Conservation (phyloP, 2,797 vertebrate species). For the Sparidentex hasta region DNA sequence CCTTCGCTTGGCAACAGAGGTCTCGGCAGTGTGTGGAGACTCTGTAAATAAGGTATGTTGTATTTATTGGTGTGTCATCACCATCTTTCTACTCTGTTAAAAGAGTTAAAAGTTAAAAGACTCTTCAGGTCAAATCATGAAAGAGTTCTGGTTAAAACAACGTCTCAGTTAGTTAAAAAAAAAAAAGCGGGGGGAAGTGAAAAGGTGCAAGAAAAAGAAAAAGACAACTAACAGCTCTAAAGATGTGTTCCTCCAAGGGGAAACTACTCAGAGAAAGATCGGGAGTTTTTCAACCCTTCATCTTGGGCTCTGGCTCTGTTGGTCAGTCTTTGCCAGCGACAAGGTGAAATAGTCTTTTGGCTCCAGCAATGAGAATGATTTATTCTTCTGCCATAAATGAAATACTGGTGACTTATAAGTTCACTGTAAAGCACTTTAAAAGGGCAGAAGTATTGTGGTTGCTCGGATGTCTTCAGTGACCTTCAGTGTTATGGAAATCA, state of each 20-base stretch:
- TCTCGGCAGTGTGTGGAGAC: not conserved
- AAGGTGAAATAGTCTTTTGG: not conserved
- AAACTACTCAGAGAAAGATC: not conserved
- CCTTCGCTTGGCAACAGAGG: not conserved
- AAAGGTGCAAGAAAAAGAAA: not conserved
- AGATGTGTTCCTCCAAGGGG: conserved; percentile 27
- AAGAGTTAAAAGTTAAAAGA: conserved; percentile 3
- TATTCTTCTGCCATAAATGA: not conserved
- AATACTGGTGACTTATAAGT: not conserved
- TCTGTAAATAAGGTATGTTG: not conserved
- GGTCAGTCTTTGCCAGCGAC: not conserved
- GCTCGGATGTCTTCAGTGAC: conserved; percentile 33
- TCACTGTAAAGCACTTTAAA: conserved; percentile 9
- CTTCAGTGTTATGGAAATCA: conserved; percentile 48
- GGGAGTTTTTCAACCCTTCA: not conserved
- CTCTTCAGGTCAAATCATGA: not conserved
- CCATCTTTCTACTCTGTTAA: not conserved
- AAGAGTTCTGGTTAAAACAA: conserved; percentile 6
- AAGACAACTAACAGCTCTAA: not conserved
- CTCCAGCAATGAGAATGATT: not conserved
- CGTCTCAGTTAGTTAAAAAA: conserved; percentile 1
- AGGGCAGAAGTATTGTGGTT: not conserved
- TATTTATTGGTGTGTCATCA: not conserved
- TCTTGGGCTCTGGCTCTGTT: not conserved
- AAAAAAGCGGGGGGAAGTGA: not conserved